A percentile compares a stretch with the other conserved stretches of the same genome.
Conservation (phyloP, 2,113 vertebrate genomes). For the Azemiops feae region DNA sequence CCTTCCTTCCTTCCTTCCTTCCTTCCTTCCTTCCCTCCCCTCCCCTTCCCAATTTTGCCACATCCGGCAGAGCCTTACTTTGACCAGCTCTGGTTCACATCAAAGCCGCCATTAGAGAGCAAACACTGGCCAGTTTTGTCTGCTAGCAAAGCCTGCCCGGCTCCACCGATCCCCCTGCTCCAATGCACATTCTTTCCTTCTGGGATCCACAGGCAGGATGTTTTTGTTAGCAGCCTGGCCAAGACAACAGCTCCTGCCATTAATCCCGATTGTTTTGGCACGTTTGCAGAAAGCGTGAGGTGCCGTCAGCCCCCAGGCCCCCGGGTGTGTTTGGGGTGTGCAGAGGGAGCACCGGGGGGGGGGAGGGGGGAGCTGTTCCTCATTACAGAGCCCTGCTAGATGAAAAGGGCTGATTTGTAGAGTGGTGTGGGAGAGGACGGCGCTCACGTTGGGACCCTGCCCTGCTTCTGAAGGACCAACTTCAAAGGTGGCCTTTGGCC, state of each 20-base stretch:
- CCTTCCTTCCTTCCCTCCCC: neutral
- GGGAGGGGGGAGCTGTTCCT: neutral
- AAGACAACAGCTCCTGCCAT: neutral
- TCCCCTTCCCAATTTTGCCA: neutral
- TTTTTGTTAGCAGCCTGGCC: neutral
- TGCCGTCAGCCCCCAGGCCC: neutral
- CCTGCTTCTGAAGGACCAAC: neutral
- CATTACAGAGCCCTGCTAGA: neutral
- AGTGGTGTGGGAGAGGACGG: neutral
- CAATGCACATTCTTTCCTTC: fast-evolving
- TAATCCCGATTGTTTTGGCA: slow-evolving; percentile 8
- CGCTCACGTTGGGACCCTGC: neutral
- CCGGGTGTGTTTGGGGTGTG: neutral
- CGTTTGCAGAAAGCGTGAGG: neutral
- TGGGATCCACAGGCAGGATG: neutral
- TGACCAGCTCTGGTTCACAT: neutral
- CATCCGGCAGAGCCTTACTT: neutral
- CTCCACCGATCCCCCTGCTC: neutral
- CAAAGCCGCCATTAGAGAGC: neutral
- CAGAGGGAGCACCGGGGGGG: neutral
- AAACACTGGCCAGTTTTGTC: neutral
- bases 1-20: too few species aligned
- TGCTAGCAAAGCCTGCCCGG: neutral
- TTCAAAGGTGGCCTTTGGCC: neutral
- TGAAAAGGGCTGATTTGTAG: neutral